Conservation (phyloP, 2,888 invertebrate genomes). For the Caenorhabditis imperialis region DNA sequence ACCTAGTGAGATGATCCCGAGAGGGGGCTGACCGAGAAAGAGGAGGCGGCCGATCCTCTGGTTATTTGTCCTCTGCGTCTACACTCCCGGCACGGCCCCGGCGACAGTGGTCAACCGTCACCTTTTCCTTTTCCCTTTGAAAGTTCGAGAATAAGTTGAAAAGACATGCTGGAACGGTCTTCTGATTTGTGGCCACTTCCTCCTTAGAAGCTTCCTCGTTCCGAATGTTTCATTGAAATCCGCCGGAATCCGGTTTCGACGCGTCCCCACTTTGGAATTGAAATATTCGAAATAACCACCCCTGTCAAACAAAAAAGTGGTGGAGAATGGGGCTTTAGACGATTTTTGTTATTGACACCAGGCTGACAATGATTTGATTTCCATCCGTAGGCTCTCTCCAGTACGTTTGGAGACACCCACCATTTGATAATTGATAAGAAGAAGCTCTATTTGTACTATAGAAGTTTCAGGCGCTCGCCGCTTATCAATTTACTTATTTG, state of each 20-base stretch:
- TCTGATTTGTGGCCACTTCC: background rate
- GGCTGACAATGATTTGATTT: slow-evolving; percentile 11
- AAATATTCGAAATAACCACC: too few species aligned
- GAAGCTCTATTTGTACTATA: slow-evolving; percentile 23
- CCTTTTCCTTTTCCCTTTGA: too few species aligned
- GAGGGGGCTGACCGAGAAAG: slow-evolving; percentile 9
- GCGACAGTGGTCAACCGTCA: too few species aligned
- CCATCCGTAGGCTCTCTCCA: slow-evolving; percentile 21
- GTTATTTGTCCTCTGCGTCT: background rate
- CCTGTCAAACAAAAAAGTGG: too few species aligned
- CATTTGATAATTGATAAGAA: slow-evolving; percentile 16
- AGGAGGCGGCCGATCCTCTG: slow-evolving; percentile 4
- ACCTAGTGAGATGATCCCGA: slow-evolving; percentile 45
- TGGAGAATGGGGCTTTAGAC: too few species aligned
- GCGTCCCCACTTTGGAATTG: slow-evolving; percentile 12
- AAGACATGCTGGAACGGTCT: too few species aligned
- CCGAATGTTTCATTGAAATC: slow-evolving; percentile 26
- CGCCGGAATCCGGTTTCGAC: slow-evolving; percentile 18
- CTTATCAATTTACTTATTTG: slow-evolving; percentile 9
- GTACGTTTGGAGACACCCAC: slow-evolving; percentile 12
- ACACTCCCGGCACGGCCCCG: too few species aligned
- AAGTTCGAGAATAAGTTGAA: too few species aligned
- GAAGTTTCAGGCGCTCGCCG: slow-evolving; percentile 18
- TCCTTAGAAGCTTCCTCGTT: background rate
- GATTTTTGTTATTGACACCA: slow-evolving; percentile 7